Base-by-base conservation (phyloP, 2,888 invertebrate genomes). In the Furcula furcula region DNA sequence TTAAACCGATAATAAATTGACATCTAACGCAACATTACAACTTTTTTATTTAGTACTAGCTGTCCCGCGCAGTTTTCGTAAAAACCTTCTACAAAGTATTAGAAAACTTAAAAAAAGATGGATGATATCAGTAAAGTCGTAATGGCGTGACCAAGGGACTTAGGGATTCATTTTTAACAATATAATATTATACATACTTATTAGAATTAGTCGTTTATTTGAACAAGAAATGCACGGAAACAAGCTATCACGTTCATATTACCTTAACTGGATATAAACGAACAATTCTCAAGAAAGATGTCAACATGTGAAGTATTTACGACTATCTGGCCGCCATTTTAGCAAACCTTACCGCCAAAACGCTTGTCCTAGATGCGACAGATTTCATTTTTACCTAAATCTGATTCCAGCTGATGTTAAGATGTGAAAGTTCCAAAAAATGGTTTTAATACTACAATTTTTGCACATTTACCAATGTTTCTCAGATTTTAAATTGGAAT, bases 241-340 rank as follows among this genome's bases (percentile, higher is more conserved):
- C 9, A 7, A 15, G n/a, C 6, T 9, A 26, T 26, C 2, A n/a
- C 1, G n/a, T 27, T 16, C 4, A 27, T 5, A 16, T 27, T 5
- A 5, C 10, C 16, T 16, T 3, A 27, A 2, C 27, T 3, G 7
- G 3, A 18, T 28, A 11, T 7, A 10, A 26, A 2, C 4, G 14
- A 26, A 16, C 16, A 18, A 18, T 16, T 28, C 18, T 11, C 10
- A 61, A 50, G 52, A 48, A 46, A 50, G 63, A 49, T 64, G 63
- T 61, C 71, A 69, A 55, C 55, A 41, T 51, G 61, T 73, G 69
- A 75, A 69, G 72, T 72, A 76, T 75, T 68, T 70, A 70, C 64
- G 65, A 55, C 65, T 65, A 72, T 66, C 65, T 65, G 56, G 55
- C 45, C 49, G 41, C 40, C 47, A 56, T 65, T 66, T 65, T 67